These are phyloP conservation scores for Hypocryptadius cinnamomeus DNA, from an alignment of 2,113 vertebrate genomes.

Conservation along the genomic window DNA sequence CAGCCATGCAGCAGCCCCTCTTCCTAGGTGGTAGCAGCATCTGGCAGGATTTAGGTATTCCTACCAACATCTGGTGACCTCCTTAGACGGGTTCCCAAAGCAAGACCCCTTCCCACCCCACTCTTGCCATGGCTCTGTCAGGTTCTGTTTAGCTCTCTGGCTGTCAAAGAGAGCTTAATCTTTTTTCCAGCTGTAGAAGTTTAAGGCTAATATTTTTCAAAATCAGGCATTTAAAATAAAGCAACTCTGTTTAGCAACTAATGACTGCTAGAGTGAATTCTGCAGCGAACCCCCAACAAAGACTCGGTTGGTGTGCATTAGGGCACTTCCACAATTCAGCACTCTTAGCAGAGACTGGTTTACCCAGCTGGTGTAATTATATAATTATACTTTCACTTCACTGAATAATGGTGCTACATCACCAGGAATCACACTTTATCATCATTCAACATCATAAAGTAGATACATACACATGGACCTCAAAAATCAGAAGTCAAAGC, in stretches of 20 bases:
- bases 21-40: not conserved
- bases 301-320: not conserved
- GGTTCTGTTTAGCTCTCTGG: not conserved
- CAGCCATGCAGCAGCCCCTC: not conserved
- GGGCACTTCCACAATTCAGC: not conserved
- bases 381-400: not conserved
- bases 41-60: not conserved
- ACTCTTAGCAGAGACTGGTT: not conserved
- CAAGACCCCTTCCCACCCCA: not conserved
- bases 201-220: constrained; percentile 19
- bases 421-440: not conserved
- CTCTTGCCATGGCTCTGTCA: not conserved
- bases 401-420: not conserved
- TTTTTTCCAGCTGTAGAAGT: constrained; percentile 7
- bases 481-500: not conserved
- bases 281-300: not conserved
- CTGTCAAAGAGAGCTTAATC: not conserved
- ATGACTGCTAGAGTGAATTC: not conserved
- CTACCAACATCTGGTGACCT: not conserved
- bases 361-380: not conserved
- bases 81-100: not conserved
- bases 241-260: not conserved
- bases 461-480: not conserved
- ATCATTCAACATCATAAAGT: not conserved
- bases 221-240: not conserved